These are phyloP conservation scores for Cryptocheilus praepositus DNA, from an alignment of 2,888 invertebrate genomes.

Conservation along the genomic window DNA sequence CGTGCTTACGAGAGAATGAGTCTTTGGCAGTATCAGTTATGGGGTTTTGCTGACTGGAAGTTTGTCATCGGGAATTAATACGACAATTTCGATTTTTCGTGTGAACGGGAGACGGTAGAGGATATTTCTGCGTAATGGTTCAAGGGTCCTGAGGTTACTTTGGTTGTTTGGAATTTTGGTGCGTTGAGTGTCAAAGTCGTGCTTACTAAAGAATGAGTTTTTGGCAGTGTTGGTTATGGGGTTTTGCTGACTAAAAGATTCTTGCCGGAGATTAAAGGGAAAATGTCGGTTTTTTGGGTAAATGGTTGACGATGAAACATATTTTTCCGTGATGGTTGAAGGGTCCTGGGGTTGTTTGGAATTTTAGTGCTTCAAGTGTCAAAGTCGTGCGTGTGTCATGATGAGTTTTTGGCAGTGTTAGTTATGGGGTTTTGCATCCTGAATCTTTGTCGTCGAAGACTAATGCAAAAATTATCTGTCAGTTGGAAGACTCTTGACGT, in stretches of 20 bases:
- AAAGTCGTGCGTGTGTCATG: too few relatives aligned
- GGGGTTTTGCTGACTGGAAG: not conserved
- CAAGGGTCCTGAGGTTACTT: not conserved
- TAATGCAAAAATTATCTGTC: not conserved
- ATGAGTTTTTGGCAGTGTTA: too few relatives aligned
- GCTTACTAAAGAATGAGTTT: too few relatives aligned
- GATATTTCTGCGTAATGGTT: not conserved
- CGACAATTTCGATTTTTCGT: not conserved
- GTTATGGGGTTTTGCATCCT: not conserved
- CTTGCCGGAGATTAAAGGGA: too few relatives aligned
- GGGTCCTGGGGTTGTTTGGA: not conserved
- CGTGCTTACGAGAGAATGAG: too few relatives aligned
- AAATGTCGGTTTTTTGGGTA: conserved; percentile 2
- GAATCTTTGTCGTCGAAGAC: not conserved
- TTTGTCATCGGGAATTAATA: too few relatives aligned
- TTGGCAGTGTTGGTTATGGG: not conserved
- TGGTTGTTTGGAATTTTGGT: too few relatives aligned
- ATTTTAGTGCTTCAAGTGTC: too few relatives aligned
- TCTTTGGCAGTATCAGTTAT: not conserved
- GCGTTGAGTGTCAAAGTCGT: too few relatives aligned
- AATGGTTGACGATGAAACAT: too few relatives aligned
- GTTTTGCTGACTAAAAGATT: not conserved
- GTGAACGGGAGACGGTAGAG: too few relatives aligned
- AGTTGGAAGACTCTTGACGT: too few relatives aligned
- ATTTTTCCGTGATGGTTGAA: not conserved